Base-by-base conservation (phyloP, 2,888 invertebrate species). In the Ornithoptera alexandrae region DNA sequence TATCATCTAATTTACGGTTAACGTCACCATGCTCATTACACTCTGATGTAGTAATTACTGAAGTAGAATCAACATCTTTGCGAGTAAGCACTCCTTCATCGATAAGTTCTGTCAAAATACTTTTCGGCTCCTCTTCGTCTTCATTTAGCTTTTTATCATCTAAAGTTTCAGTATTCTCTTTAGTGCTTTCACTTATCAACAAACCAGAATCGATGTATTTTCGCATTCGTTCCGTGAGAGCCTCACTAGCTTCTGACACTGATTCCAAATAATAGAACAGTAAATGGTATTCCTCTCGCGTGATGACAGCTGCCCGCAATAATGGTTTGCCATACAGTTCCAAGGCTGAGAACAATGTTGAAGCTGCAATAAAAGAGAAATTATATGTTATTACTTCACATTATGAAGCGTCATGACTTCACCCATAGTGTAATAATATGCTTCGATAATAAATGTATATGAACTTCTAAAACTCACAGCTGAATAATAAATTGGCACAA, bases 271-370 rank as follows among this genome's bases (percentile, higher is more conserved):
- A 93, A 75, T 93, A 93, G 78, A 94, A 94, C 6, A 94, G 84
- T 72, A 93, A 79, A 74, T 93, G 91, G 74, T 93, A 93, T 75
- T 94, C 93, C 74, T 92, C 91, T 72, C 91, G 90, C 22, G 88
- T 90, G 74, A 94, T 92, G 72, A 86, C 91, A 62, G 92, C 89
- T 65, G 93, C 93, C 57, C 93, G 86, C 50, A 92, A 80, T 69
- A 95, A 86, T 1, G 95, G 94, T 76, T 94, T 93, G 24, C 94
- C 95, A 80, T 94, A 95, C 69, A 95, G 85, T 81, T 95, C 95
- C 76, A 93, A 92, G 64, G 94, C 94, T 73, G 94, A 94, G 82
- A 93, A 93, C 71, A 95, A 82, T 72, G 93, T 93, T 72, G 92
- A 85, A 76, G 92, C 93, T 93, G 92, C 73, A 92, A 92, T 75